Evolutionary conservation across 1,140 invertebrate genomes (phyloP).

Genomic region (Lepidurus apus): DNA sequence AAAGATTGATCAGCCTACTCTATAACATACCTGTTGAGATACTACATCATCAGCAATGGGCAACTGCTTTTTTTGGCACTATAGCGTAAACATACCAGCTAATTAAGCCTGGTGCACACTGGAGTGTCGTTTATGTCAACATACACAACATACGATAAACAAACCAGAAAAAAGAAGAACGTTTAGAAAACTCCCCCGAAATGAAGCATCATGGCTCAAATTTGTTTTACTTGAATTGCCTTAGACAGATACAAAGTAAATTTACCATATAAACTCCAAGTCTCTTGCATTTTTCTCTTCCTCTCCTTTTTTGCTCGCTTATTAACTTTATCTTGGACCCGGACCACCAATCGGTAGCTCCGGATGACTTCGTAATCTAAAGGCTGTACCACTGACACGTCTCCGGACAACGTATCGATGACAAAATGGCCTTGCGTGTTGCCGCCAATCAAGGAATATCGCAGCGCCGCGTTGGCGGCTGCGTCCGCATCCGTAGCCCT

Average conservation of each 20-base stretch:
- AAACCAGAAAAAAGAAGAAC: background rate
- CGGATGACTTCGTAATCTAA: constrained; percentile 83
- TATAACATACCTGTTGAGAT: too few species aligned
- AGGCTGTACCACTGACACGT: constrained; percentile 77
- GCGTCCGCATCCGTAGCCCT: constrained; percentile 83
- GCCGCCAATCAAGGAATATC: constrained; percentile 90
- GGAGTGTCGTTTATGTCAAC: too few species aligned
- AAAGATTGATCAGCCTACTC: too few species aligned
- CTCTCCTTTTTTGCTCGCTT: background rate
- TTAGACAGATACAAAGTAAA: too few species aligned
- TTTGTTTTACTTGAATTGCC: too few species aligned
- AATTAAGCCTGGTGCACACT: too few species aligned
- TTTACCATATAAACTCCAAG: too few species aligned
- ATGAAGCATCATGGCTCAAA: background rate
- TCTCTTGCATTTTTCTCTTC: too few species aligned
- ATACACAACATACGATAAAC: too few species aligned
- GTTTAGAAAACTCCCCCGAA: background rate
- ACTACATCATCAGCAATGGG: too few species aligned
- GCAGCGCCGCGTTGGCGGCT: constrained; percentile 81
- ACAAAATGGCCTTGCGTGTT: constrained; percentile 89
- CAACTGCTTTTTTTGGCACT: too few species aligned
- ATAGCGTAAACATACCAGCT: too few species aligned
- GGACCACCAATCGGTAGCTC: constrained; percentile 79
- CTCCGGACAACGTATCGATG: constrained; percentile 86
- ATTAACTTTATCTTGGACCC: constrained; percentile 67